These are phyloP conservation scores for Rhamnusium bicolor DNA, from an alignment of 2,888 invertebrate genomes.

Conservation along the genomic window DNA sequence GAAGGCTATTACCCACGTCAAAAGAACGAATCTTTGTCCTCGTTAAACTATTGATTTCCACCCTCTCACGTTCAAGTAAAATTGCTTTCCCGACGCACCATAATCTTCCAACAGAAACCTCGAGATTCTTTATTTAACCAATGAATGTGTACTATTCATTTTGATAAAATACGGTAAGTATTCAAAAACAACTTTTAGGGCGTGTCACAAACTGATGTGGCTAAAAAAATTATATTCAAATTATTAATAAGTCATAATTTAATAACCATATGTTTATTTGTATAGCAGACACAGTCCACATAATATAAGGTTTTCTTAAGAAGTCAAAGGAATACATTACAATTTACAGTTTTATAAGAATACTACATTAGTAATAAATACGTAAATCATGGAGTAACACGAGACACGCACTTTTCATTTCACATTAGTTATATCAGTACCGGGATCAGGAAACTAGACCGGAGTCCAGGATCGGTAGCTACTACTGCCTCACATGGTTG, in stretches of 20 bases:
- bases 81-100: slow-evolving; percentile 57
- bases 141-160: slow-evolving; percentile 53
- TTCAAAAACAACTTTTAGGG: slow-evolving; percentile 1
- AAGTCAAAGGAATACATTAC: no score
- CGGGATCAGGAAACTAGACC: no score
- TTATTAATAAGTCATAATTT: not conserved
- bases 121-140: slow-evolving; percentile 56
- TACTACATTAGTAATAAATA: no score
- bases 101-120: slow-evolving; percentile 56
- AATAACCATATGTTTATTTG: no score
- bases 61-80: slow-evolving; percentile 59
- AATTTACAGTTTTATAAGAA: no score
- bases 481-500: no score
- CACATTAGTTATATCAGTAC: no score
- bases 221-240: not conserved
- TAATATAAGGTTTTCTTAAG: no score
- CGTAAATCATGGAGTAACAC: no score
- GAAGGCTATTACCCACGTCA: slow-evolving; percentile 51
- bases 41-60: slow-evolving; percentile 61
- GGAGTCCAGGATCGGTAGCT: no score
- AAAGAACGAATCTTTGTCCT: slow-evolving; percentile 56
- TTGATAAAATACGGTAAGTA: slow-evolving; percentile 47
- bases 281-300: no score
- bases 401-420: no score
- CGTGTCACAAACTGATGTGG: not conserved